Conservation (phyloP, 2,113 vertebrate genomes). For the Anolis sagrei region DNA sequence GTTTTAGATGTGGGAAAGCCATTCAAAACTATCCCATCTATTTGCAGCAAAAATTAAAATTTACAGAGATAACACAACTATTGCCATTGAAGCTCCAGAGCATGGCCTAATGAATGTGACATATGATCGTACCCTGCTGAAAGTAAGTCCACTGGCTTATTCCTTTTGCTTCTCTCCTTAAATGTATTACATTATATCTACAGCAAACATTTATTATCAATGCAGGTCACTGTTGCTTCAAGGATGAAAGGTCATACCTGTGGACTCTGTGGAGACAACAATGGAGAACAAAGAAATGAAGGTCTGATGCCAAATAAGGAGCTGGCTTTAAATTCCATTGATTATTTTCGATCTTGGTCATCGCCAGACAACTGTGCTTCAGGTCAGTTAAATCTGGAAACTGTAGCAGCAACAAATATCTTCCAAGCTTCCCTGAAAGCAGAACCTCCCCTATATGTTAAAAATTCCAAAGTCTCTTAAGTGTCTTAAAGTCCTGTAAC, state of each 20-base stretch:
- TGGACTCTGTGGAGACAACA: slow-evolving; percentile 74
- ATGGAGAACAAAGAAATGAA: slow-evolving; percentile 65
- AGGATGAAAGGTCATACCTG: slow-evolving; percentile 75
- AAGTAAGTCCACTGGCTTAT: slow-evolving; percentile 49
- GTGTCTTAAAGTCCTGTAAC: too few relatives aligned
- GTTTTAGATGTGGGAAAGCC: slow-evolving; percentile 5
- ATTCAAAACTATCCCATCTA: slow-evolving; percentile 4
- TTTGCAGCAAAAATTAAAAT: slow-evolving; percentile 61
- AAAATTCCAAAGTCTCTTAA: too few relatives aligned
- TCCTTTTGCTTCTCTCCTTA: slow-evolving; percentile 18
- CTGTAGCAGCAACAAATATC: background rate
- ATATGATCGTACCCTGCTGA: slow-evolving; percentile 61
- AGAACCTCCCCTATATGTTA: too few relatives aligned
- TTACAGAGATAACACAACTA: slow-evolving; percentile 35
- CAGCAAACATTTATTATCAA: slow-evolving; percentile 24
- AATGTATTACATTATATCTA: background rate
- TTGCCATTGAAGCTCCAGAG: slow-evolving; percentile 44
- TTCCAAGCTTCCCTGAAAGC: too few relatives aligned
- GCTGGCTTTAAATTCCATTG: slow-evolving; percentile 54
- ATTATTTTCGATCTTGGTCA: slow-evolving; percentile 71
- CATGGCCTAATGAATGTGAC: slow-evolving; percentile 44
- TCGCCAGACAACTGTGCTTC: slow-evolving; percentile 60
- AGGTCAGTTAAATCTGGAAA: slow-evolving; percentile 59
- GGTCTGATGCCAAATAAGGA: slow-evolving; percentile 67
- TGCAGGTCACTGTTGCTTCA: slow-evolving; percentile 59